These are phyloP conservation scores for Platalea minor DNA, from an alignment of 2,797 vertebrate species.

Conservation along the genomic window DNA sequence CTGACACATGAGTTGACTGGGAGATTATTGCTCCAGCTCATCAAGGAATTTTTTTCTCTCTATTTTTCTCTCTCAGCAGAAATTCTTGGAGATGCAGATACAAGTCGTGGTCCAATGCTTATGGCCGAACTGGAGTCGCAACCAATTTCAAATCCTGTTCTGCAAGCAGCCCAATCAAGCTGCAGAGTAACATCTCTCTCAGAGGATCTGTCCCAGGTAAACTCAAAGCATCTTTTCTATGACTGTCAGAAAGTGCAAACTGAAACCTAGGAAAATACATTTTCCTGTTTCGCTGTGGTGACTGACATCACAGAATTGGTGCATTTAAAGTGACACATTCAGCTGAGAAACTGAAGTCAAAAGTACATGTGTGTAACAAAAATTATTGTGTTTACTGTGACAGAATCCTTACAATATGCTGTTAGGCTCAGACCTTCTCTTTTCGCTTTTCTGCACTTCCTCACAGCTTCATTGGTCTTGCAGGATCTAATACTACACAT, in stretches of 20 bases:
- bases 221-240: neutral
- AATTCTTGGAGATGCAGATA: conserved; percentile 40
- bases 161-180: conserved; percentile 34
- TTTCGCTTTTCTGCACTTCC: neutral
- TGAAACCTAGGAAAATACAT: neutral
- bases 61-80: conserved; percentile 44
- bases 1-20: neutral
- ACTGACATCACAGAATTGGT: neutral
- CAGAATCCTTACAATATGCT: neutral
- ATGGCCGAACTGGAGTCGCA: conserved; percentile 63
- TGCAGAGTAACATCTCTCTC: neutral
- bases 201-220: conserved; percentile 69
- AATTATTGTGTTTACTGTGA: neutral
- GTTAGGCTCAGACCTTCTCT: neutral
- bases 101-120: conserved; percentile 68
- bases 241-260: neutral
- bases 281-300: neutral
- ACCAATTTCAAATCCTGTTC: conserved; percentile 10
- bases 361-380: neutral
- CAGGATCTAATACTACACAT: neutral
- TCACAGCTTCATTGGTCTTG: neutral
- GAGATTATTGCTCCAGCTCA: neutral
- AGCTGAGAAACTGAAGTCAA: neutral
- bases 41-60: neutral
- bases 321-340: neutral